Evolutionary conservation across 2,888 invertebrate species (phyloP), one percentile per base, ranked within the genome.

Genomic region (Amblyjoppa fuscipennis): DNA sequence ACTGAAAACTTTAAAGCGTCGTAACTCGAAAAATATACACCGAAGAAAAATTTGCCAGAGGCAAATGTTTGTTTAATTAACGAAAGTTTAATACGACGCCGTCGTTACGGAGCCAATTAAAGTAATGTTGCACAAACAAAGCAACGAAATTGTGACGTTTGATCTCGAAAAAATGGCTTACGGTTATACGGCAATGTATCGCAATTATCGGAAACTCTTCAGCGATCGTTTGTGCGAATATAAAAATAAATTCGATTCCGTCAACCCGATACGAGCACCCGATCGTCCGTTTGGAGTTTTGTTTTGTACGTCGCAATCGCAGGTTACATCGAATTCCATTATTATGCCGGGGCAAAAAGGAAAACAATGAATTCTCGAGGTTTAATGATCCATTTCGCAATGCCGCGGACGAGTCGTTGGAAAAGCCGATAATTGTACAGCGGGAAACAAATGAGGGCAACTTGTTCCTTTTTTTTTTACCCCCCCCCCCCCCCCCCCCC

Each of bases 381-480:
- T 49, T 64, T 71, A 76, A 76, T 70, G 64, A 76, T 74, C 71
- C 13, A 31, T 31, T 38, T 13, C 20, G 41, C 61, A 69, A 64
- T 64, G 16, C 61, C 56, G 20, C 16, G 75, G 64, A 51, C 20
- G 59, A 61, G 34, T 25, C 66, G 68, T 20, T 41, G 69, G 64
- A 83, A 74, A 79, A 74, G 69, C 51, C 69, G 78, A 83, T 83
- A 79, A 79, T 41, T 25, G 61, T 51, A 73, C 41, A 73, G 53
- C 49, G 66, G 64, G 76, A 53, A 74, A 79, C 78, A 83, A 83
- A 83, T 75, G 73, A 74, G 74, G 83, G 31, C 74, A 79, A 59
- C 68, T 83, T 61, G 64, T 53, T 41, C 25, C 61, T 38, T 9
- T 68, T 45, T 59, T 20, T 56, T 56, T 6, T 20, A 20, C 6